These are phyloP conservation scores for Tanytarsus gracilentus DNA, from an alignment of 2,888 invertebrate species.

Conservation along the genomic window DNA sequence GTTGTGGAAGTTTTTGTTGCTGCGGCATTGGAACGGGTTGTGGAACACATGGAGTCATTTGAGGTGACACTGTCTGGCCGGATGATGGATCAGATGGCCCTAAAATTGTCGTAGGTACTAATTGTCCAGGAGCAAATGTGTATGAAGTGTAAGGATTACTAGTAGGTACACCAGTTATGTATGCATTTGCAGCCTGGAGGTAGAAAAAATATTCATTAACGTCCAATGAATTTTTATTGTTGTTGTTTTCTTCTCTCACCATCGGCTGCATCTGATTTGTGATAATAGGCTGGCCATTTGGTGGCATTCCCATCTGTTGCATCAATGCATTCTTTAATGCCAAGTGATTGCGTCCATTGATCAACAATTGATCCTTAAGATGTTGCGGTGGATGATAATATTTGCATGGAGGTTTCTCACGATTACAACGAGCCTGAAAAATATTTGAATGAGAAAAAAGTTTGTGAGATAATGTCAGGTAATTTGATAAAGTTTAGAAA, in stretches of 20 bases:
- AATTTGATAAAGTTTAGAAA: too few relatives aligned
- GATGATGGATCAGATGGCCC: constrained; percentile 73
- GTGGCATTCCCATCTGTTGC: constrained; percentile 73
- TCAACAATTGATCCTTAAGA: constrained; percentile 97
- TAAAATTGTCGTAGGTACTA: constrained; percentile 84
- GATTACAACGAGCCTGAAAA: constrained; percentile 96
- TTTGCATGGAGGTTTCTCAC: constrained; percentile 99
- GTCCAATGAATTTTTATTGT: not conserved
- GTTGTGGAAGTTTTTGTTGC: constrained; percentile 89
- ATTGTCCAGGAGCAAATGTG: constrained; percentile 69
- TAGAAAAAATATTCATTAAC: not conserved
- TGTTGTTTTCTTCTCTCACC: constrained; percentile 52
- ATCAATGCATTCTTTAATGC: constrained; percentile 23
- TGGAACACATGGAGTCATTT: constrained; percentile 62
- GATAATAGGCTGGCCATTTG: constrained; percentile 73
- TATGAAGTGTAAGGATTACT: constrained; percentile 79
- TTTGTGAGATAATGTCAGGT: not conserved
- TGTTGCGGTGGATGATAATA: constrained; percentile 99
- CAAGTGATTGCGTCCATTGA: constrained; percentile 99
- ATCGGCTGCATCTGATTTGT: constrained; percentile 89
- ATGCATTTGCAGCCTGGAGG: constrained; percentile 74
- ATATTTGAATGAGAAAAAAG: constrained; percentile 23
- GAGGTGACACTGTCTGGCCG: constrained; percentile 43
- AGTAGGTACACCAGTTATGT: constrained; percentile 83
- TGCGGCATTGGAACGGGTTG: constrained; percentile 67